Conservation (phyloP, 2,888 invertebrate species). For the Parelbella ahira region DNA sequence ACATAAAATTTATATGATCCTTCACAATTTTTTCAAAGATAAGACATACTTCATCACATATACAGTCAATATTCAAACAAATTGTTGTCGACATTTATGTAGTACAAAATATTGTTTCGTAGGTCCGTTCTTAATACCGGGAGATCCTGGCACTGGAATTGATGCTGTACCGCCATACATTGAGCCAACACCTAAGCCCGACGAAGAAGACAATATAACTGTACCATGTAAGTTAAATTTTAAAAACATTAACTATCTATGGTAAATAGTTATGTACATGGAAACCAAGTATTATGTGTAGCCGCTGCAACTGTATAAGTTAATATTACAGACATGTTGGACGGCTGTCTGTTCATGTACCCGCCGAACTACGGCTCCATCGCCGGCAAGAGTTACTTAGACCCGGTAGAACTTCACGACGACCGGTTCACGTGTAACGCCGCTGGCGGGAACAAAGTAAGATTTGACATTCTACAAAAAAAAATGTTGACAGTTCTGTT, state of each 20-base stretch:
- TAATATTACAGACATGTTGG: constrained; percentile 57
- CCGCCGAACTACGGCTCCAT: constrained; percentile 76
- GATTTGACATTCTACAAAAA: too few relatives aligned
- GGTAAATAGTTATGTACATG: too few relatives aligned
- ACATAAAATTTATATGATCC: too few relatives aligned
- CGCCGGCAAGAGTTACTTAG: constrained; percentile 69
- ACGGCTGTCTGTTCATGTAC: constrained; percentile 68
- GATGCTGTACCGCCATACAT: constrained; percentile 62
- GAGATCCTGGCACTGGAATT: constrained; percentile 61
- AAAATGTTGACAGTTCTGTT: too few relatives aligned
- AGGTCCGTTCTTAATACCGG: constrained; percentile 70
- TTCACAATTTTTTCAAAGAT: too few relatives aligned
- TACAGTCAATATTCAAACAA: too few relatives aligned
- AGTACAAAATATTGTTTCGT: too few relatives aligned
- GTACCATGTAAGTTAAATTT: constrained; percentile 54
- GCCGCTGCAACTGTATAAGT: too few relatives aligned
- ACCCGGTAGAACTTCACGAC: constrained; percentile 60
- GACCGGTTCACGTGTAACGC: constrained; percentile 66
- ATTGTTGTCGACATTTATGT: too few relatives aligned
- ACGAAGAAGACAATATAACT: constrained; percentile 57
- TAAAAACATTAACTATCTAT: too few relatives aligned
- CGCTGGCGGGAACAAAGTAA: constrained; percentile 46
- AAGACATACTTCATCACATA: too few relatives aligned
- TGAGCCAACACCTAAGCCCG: constrained; percentile 61
- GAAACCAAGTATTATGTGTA: too few relatives aligned